Percentiles rank a stretch among this genome's conserved stretches.
These are phyloP conservation scores for Orbicella faveolata DNA, from an alignment of 64 coral and sea anemone genomes.

Conservation along the genomic window DNA sequence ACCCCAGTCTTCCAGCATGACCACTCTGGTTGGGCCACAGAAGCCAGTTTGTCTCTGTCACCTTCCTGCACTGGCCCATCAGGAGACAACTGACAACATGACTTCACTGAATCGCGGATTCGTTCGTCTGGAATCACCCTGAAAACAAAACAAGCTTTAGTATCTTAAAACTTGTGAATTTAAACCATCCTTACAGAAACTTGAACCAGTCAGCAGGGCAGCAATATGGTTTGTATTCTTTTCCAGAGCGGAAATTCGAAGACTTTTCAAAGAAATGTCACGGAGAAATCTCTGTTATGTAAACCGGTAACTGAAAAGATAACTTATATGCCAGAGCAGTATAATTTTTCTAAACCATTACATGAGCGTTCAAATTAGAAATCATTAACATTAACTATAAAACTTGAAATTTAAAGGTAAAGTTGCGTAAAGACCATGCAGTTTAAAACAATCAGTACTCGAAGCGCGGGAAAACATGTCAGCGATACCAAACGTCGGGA, in stretches of 20 bases:
- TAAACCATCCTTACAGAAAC: background rate
- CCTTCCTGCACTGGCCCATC: constrained; percentile 56
- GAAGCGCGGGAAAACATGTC: background rate
- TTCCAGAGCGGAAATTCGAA: too few relatives aligned
- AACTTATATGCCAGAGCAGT: too few relatives aligned
- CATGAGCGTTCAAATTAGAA: too few relatives aligned
- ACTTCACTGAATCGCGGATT: constrained; percentile 73
- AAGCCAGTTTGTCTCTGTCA: constrained; percentile 70
- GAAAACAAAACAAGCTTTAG: background rate
- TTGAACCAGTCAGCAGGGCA: too few relatives aligned
- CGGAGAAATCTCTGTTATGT: too few relatives aligned
- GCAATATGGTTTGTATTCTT: too few relatives aligned
- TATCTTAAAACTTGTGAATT: background rate
- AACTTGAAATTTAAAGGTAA: too few relatives aligned
- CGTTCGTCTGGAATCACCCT: constrained; percentile 91
- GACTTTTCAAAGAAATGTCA: too few relatives aligned
- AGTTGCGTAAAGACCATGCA: too few relatives aligned
- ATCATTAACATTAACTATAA: too few relatives aligned
- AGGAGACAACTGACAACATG: constrained; percentile 75
- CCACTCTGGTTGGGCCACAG: constrained; percentile 84
- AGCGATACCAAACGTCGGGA: background rate
- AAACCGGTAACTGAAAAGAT: too few relatives aligned
- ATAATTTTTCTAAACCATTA: too few relatives aligned
- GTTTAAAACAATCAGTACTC: background rate
- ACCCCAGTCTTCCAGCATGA: constrained; percentile 98